Evolutionary conservation across 2,888 invertebrate species (phyloP), one percentile per base, ranked within the genome.

Genomic region (Drosophila ustulata): DNA sequence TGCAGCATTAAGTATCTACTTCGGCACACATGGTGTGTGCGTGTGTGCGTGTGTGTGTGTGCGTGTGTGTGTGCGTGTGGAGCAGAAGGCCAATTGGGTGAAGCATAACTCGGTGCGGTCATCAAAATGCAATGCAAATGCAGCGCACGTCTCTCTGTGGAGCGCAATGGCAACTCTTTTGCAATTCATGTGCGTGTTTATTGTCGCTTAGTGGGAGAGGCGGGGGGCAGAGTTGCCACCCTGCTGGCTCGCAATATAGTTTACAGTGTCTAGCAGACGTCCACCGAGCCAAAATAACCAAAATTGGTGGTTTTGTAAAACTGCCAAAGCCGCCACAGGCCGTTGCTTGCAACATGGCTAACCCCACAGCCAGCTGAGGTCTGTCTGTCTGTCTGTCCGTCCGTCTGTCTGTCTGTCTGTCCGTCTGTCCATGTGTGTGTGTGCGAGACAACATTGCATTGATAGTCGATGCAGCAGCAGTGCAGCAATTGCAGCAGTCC

Each of bases 281-380:
- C 50, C 62, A 74, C 68, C 73, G 70, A 76, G 67, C 70, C 71
- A 18, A 18, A 18, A 72, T 69, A 67, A 84, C 82, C 84, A 74
- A 82, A 84, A 86, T 83, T 86, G 80, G 86, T 84, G 86, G 84
- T 82, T 83, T 84, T 81, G 83, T 81, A 83, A 80, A 85, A 80
- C 80, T 78, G 78, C 66, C 64, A 78, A 72, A 78, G 75, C 72
- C 66, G 76, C 72, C 77, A 69, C 66, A 81, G 69, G 71, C 67
- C 61, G 66, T 76, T 74, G 72, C 73, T 59, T 68, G 71, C 64
- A 55, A 51, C 66, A 46, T 47, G 37, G 64, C 59, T 37, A 68
- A 57, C 52, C 62, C 57, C 43, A 41, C 52, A 53, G 9, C 26
- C 52, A 47, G 59, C 46, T 28, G 51, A 37, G 37, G 11, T 37